Base-by-base conservation (phyloP, 1,140 invertebrate species). In the Forficula auricularia region DNA sequence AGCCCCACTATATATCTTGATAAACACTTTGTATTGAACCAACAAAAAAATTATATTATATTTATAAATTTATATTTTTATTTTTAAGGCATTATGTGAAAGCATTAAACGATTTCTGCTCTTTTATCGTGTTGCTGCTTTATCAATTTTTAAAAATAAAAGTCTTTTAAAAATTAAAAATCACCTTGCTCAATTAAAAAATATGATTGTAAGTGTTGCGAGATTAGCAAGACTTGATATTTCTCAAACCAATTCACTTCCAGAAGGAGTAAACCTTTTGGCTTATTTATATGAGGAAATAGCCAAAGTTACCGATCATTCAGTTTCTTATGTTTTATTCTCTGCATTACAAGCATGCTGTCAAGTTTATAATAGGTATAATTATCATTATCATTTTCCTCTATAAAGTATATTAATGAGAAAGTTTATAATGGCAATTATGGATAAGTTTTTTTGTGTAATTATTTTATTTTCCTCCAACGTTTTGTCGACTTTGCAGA, bases 341-440 rank as follows among this genome's bases (percentile, higher is more conserved):
- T 68, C 66, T 2, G 65, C 69, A 13, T 50, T 75, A 13, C 66
- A 71, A 40, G 60, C 65, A 2, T 68, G 72, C 2, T 75, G 71
- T 48, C 65, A 65, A 50, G 66, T 73, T 46, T 75, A 75, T 52
- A 74, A 73, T 54, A 66, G 67, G 67, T 73, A 59, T 56, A 54
- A 52, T 45, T 34, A 40, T 38, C 46, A 50, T 38, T 53, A 18
- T n/a, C 50, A 36, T 51, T 43, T 18, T 43, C 42, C 45, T 43
- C 59, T n/a, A n/a, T n/a, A n/a, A n/a, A n/a, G n/a, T n/a, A n/a
- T n/a, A n/a, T n/a, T n/a, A n/a, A n/a, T n/a, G n/a, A n/a, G n/a
- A n/a, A n/a, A n/a, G n/a, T n/a, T n/a, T n/a, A n/a, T n/a, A n/a
- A n/a, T n/a, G n/a, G n/a, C n/a, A n/a, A n/a, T n/a, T n/a, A n/a